Evolutionary conservation across 2,113 vertebrate genomes (phyloP), one percentile per base, ranked within the genome.

Genomic region (Mystacornis crossleyi): DNA sequence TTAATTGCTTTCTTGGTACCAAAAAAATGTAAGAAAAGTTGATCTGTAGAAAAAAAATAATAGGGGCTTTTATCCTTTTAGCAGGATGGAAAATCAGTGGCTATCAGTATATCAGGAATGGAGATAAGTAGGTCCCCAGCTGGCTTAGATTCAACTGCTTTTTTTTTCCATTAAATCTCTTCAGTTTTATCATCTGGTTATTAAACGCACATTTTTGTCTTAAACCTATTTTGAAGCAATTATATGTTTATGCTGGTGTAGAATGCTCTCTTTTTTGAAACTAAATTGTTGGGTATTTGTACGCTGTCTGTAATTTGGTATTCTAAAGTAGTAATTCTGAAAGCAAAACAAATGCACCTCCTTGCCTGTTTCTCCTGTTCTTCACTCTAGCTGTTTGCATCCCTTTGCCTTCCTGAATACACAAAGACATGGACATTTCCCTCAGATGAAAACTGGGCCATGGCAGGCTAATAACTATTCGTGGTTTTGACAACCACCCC

Each of bases 191-290:
- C 18, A 78, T 90, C 40, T 81, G 42, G 43, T 86, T 95, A 85
- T 79, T 89, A 91, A 86, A 94, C n/a, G 40, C 25, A 69, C 9
- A 61, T 82, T 90, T 95, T 91, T 94, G 54, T 55, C 71, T 90
- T 79, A 81, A 81, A 77, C 14, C 10, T 78, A 36, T 94, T 91
- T 94, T 86, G 40, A 58, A 78, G 66, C 77, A 88, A 94, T 89
- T 87, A 55, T 42, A 62, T 45, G 25, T 88, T 95, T 85, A 82
- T 34, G 14, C 48, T 85, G 42, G 31, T 84, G 85, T 79, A 93
- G 61, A 93, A 43, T 42, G 14, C 71, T 77, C 26, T 36, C 53
- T 90, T 88, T 84, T 48, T 85, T 86, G 58, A 93, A 73, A 78
- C 26, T 10, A 69, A 95, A 89, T 93, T 62, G 48, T 57, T 93